Percentiles rank a stretch among this genome's conserved stretches.
Conservation (phyloP, 2,888 invertebrate genomes). For the Acanthosepion esculentum region DNA sequence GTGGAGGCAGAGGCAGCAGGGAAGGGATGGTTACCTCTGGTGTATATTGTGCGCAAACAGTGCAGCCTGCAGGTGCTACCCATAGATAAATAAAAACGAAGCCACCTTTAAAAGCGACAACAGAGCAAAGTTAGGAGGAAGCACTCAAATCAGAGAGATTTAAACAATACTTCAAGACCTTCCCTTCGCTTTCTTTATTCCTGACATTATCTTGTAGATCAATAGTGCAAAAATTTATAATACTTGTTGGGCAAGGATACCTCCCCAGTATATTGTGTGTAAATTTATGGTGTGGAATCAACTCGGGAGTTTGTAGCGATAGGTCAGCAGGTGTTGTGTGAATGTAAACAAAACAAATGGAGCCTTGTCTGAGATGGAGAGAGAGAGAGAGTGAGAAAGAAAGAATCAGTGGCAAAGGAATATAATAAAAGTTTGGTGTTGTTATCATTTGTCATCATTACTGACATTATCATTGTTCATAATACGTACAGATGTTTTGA, state of each 20-base stretch:
- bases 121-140: not conserved
- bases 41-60: not conserved
- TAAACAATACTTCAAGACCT: not conserved
- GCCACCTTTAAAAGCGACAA: constrained; percentile 33
- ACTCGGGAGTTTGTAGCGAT: not conserved
- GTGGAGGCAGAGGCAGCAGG: not conserved
- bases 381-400: not conserved
- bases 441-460: no score
- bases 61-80: not conserved
- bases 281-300: not conserved
- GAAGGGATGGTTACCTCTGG: not conserved
- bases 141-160: not conserved
- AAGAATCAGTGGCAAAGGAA: not conserved
- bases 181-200: not conserved
- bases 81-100: constrained; percentile 6
- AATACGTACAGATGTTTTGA: no score
- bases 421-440: not conserved
- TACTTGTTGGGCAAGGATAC: not conserved
- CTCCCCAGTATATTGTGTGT: not conserved
- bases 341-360: constrained; percentile 33
- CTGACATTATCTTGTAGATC: not conserved
- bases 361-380: not conserved
- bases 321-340: constrained; percentile 8
- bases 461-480: no score
- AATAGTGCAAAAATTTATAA: constrained; percentile 18